Base-by-base conservation (phyloP, 53 echinoderm and acorn worm species). In the Astropecten irregularis region DNA sequence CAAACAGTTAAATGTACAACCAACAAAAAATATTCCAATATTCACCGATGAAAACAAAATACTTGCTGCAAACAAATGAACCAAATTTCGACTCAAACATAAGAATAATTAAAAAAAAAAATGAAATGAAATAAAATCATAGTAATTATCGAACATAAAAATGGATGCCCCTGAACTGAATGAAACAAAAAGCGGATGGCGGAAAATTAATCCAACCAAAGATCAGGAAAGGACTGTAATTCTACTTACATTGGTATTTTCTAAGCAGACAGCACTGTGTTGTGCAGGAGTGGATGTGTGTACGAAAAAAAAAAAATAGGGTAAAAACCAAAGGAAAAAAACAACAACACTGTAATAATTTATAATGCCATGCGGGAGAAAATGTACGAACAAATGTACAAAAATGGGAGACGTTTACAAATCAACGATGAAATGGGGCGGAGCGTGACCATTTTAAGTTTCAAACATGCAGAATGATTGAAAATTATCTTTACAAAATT, bases 181-280 rank as follows among this genome's bases (percentile, higher is more conserved):
- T n/a, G n/a, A n/a, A n/a, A n/a, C n/a, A n/a, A n/a, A n/a, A n/a
- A n/a, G n/a, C n/a, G n/a, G n/a, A n/a, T n/a, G n/a, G n/a, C n/a
- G n/a, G n/a, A n/a, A n/a, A n/a, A n/a, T n/a, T n/a, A n/a, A n/a
- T n/a, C n/a, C n/a, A n/a, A n/a, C n/a, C n/a, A n/a, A 42, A 42
- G 6, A 42, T 42, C 42, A 42, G 42, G 42, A 42, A 8, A 8
- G 42, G 11, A 6, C 6, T 42, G 6, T 42, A 11, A 34, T 8
- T 37, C 53, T 73, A 73, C 73, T 73, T 73, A 73, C 73, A 73
- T 73, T 51, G 7, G 34, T 73, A 73, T 73, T 73, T 73, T 73
- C 73, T 73, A 73, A 73, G 73, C 73, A 73, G 73, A 73, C 51
- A 73, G 53, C 73, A 73, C 73, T 73, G 73, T 54, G 50, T 47